A percentile compares a stretch with the other conserved stretches of the same genome.
phyloP scores from a whole-genome alignment of 2,797 vertebrate genomes.

The Enteromius thamalakanensis region DNA sequence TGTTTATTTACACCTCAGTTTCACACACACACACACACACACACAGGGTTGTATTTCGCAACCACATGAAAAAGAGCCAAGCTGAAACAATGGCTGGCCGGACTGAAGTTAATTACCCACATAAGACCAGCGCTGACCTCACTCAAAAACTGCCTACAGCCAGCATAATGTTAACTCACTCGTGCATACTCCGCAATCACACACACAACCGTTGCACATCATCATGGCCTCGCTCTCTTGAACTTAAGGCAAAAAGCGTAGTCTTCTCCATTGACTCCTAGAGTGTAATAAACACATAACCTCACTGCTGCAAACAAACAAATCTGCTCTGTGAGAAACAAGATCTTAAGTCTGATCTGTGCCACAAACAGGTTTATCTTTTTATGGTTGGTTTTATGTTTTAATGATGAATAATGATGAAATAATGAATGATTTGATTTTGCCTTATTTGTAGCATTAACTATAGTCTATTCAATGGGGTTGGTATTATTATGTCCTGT shows the following conservation, averaged over 20 bases:
- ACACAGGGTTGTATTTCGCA: slow-evolving; percentile 69
- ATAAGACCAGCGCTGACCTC: slow-evolving; percentile 62
- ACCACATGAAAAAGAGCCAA: slow-evolving; percentile 68
- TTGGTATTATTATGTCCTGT: background rate
- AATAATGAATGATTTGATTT: background rate
- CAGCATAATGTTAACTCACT: slow-evolving; percentile 56
- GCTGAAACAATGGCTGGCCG: slow-evolving; percentile 75
- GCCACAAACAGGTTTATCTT: slow-evolving; percentile 2
- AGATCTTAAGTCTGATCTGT: slow-evolving; percentile 10
- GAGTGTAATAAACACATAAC: slow-evolving; percentile 20
- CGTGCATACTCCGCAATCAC: slow-evolving; percentile 2
- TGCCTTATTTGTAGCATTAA: background rate
- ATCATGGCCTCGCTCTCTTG: slow-evolving; percentile 8
- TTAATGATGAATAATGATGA: too few relatives aligned
- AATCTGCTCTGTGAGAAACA: slow-evolving; percentile 3
- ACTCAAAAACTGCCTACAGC: slow-evolving; percentile 52
- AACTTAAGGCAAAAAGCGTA: slow-evolving; percentile 15
- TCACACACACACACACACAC: slow-evolving; percentile 32
- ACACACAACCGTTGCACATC: background rate
- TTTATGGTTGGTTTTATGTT: slow-evolving; percentile 14
- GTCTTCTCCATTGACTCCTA: slow-evolving; percentile 26
- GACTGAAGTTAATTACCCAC: slow-evolving; percentile 75
- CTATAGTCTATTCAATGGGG: background rate
- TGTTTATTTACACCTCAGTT: slow-evolving; percentile 36
- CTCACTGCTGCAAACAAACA: slow-evolving; percentile 22